Evolutionary conservation across 2,888 invertebrate genomes (phyloP).

Genomic region (Plagiodera versicolora): DNA sequence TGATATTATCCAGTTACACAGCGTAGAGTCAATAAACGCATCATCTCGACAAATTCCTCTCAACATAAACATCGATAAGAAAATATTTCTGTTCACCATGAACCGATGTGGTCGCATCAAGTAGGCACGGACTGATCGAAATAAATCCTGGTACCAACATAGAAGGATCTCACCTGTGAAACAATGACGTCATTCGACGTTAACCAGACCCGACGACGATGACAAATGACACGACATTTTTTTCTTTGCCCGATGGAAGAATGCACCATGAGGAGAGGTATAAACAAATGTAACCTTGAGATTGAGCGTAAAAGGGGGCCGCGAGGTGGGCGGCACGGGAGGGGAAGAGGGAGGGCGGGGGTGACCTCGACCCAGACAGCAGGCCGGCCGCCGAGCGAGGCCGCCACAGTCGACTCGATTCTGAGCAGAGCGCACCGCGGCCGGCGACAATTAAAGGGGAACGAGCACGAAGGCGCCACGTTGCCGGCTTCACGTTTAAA

Average conservation of each 20-base stretch:
- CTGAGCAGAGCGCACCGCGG: no score
- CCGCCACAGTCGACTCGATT: slow-evolving; percentile 43
- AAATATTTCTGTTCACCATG: no score
- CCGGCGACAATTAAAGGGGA: slow-evolving; percentile 51
- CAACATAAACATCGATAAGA: no score
- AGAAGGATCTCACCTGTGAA: no score
- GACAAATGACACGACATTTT: slow-evolving; percentile 21
- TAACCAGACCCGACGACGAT: no score
- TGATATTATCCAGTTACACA: no score
- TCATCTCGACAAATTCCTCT: no score
- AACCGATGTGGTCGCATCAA: no score
- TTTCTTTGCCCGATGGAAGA: slow-evolving; percentile 21
- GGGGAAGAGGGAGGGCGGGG: slow-evolving; percentile 45
- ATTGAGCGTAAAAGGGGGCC: slow-evolving; percentile 35
- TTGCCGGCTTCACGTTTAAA: slow-evolving; percentile 16
- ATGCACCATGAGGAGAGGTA: slow-evolving; percentile 35
- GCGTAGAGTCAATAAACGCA: no score
- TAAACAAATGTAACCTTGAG: slow-evolving; percentile 54
- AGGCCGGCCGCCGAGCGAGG: slow-evolving; percentile 45
- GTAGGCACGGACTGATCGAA: no score
- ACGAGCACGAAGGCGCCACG: slow-evolving; percentile 32
- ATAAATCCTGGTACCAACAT: no score
- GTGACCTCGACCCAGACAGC: slow-evolving; percentile 53
- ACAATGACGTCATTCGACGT: no score
- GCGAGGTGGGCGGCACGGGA: slow-evolving; percentile 34